Evolutionary conservation across 2,888 invertebrate species (phyloP).

Genomic region (Callosobruchus maculatus): DNA sequence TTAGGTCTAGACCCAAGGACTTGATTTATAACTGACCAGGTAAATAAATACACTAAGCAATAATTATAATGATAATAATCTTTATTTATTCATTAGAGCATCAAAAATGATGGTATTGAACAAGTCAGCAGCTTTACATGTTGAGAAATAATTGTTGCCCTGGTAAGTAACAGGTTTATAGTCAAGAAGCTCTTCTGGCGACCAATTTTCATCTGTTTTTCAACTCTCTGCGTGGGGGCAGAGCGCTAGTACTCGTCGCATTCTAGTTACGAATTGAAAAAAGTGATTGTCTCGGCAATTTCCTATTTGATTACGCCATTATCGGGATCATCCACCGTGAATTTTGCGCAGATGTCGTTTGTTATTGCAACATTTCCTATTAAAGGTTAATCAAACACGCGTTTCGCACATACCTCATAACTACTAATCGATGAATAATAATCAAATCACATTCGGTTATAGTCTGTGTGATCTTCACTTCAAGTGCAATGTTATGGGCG

Average conservation of each 20-base stretch:
- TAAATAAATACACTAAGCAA: too few species aligned
- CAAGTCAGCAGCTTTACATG: too few species aligned
- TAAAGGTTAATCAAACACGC: background rate
- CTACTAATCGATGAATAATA: background rate
- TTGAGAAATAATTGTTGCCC: too few species aligned
- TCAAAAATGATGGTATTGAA: too few species aligned
- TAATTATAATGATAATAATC: too few species aligned
- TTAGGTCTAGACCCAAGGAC: too few species aligned
- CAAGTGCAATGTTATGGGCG: background rate
- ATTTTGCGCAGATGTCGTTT: background rate
- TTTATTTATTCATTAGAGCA: too few species aligned
- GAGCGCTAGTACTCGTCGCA: background rate
- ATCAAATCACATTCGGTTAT: background rate
- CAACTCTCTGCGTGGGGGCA: background rate
- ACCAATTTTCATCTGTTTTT: background rate
- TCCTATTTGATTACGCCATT: background rate
- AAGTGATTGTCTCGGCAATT: background rate
- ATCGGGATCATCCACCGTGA: background rate
- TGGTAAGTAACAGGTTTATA: too few species aligned
- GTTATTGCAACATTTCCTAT: background rate
- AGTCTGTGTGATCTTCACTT: background rate
- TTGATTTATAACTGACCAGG: too few species aligned
- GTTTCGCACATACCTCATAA: background rate
- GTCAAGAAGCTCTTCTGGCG: too few species aligned
- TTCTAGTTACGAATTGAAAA: background rate